Conservation (phyloP, 2,113 vertebrate genomes). For the Spilogale gracilis region DNA sequence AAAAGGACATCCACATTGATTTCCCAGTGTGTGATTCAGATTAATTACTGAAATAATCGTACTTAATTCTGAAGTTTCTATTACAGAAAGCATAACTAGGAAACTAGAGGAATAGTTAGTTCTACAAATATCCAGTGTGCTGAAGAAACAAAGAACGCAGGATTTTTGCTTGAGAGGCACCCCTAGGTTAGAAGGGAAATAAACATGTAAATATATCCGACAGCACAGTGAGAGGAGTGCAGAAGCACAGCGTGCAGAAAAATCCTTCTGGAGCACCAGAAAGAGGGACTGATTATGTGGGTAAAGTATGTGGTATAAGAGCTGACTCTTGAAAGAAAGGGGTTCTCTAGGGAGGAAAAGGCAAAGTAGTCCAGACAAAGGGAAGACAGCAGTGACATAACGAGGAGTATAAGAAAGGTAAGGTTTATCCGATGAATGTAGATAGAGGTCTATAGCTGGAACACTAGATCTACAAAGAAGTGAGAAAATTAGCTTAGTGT, state of each 20-base stretch:
- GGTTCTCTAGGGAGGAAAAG: not conserved
- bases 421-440: not conserved
- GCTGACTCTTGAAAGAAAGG: not conserved
- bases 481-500: not conserved
- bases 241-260: no score
- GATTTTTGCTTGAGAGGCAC: not conserved
- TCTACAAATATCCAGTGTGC: not conserved
- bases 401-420: not conserved
- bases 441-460: not conserved
- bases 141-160: not conserved
- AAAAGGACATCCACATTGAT: not conserved
- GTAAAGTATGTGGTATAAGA: not conserved
- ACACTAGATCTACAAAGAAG: not conserved
- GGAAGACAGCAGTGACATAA: fast-evolving
- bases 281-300: not conserved
- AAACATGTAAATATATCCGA: not conserved
- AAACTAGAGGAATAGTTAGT: not conserved
- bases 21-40: slow-evolving; percentile 4
- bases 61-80: slow-evolving; percentile 28
- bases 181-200: not conserved
- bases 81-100: slow-evolving; percentile 24
- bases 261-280: not conserved
- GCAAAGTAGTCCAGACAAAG: not conserved
- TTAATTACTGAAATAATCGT: slow-evolving; percentile 48
- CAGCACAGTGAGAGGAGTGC: not conserved